Evolutionary conservation across 2,888 invertebrate genomes (phyloP).

Genomic region (Zelleria hepariella): DNA sequence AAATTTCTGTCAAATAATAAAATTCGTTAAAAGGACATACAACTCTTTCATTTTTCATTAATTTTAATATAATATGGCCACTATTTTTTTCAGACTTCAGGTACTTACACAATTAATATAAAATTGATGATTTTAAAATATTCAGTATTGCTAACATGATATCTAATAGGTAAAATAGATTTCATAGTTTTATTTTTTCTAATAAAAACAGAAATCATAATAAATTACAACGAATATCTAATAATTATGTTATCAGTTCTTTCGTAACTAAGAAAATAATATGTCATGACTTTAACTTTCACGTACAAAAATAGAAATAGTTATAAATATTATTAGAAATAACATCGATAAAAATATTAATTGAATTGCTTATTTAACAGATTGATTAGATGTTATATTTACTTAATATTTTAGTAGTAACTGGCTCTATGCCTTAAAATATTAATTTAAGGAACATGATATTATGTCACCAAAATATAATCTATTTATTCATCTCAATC

Average conservation of each 20-base stretch:
- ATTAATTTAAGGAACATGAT: constrained; percentile 21
- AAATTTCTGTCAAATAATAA: constrained; percentile 59
- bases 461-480: constrained; percentile 23
- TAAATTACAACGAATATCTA: constrained; percentile 60
- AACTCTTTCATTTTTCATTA: constrained; percentile 30
- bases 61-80: constrained; percentile 56
- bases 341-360: constrained; percentile 37
- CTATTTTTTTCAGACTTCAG: constrained; percentile 59
- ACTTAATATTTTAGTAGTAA: background rate
- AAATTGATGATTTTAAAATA: constrained; percentile 3
- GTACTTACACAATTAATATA: constrained; percentile 53
- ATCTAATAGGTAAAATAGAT: constrained; percentile 22
- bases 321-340: constrained; percentile 39
- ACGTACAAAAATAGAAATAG: constrained; percentile 48
- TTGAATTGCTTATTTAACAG: constrained; percentile 10
- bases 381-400: background rate
- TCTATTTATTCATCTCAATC: constrained; percentile 19
- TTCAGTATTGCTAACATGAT: constrained; percentile 5
- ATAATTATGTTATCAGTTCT: constrained; percentile 51
- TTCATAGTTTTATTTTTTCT: background rate
- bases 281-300: constrained; percentile 38
- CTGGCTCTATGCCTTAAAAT: constrained; percentile 1
- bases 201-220: constrained; percentile 22
- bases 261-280: constrained; percentile 24
- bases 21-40: constrained; percentile 38